Base-by-base conservation (phyloP, 2,113 vertebrate genomes). In the Stigmatopora argus region DNA sequence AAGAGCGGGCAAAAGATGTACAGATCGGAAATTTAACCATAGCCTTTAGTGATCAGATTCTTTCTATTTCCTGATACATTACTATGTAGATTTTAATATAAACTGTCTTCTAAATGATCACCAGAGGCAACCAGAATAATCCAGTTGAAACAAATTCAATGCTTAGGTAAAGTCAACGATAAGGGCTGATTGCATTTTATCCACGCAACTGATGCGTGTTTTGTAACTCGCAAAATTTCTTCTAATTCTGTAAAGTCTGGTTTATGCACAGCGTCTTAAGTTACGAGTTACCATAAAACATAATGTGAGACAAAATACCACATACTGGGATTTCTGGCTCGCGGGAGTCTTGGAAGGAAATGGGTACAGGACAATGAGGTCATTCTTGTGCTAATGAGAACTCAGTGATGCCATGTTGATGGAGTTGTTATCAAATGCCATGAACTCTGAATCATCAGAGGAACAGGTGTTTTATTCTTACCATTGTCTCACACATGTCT, bases 381-480 rank as follows among this genome's bases (percentile, higher is more conserved):
- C 70, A 81, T 88, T 86, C 81, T 88, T 77, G 69, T 75, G 73
- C 70, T 19, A 34, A 77, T 73, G 78, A 79, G 79, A 82, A 83
- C 74, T 78, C 80, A 71, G 61, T 46, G 38, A 55, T 69, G 66
- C 73, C 60, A 66, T 31, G 78, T 55, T 82, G 84, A 86, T 76
- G 65, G 83, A 83, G 66, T 8, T 64, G 75, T 74, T 79, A 85
- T 89, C 77, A 81, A 77, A 81, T 78, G 66, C 79, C 81, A 79
- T 31, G 66, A 82, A 85, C 77, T 73, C 26, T 23, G 13, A 64
- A 70, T 77, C 65, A 62, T 41, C 34, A 19, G 35, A n/a, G 35
- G 35, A 60, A 60, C 57, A 13, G 17, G 57, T 41, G 18, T 4
- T 44, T 60, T 10, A 44, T 60, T 41, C 57, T 41, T 60, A 60